A percentile compares a stretch with the other conserved stretches of the same genome.
Evolutionary conservation across 2,113 vertebrate species (phyloP).

Genomic region (Ciconia stormi): DNA sequence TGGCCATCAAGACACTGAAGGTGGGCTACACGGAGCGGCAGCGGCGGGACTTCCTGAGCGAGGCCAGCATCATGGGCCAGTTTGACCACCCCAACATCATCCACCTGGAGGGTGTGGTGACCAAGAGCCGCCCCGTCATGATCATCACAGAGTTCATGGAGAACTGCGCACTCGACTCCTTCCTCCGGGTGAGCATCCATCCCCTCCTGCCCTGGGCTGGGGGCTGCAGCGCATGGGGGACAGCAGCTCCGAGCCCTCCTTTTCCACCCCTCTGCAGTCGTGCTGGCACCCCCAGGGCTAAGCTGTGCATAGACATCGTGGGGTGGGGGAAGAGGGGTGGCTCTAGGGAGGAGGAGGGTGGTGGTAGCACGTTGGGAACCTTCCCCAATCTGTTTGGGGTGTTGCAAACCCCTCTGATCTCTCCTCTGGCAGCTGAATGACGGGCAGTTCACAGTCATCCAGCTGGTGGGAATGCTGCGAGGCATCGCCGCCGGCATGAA

Average conservation of each 20-base stretch:
- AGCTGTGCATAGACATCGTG: background rate
- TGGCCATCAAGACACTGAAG: slow-evolving; percentile 98
- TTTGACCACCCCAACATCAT: slow-evolving; percentile 99
- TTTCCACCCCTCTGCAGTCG: background rate
- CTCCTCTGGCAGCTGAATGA: slow-evolving; percentile 86
- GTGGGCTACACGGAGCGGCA: slow-evolving; percentile 96
- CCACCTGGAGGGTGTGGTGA: slow-evolving; percentile 95
- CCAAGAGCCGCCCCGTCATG: slow-evolving; percentile 97
- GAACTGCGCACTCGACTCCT: slow-evolving; percentile 95
- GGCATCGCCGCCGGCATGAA: slow-evolving; percentile 97
- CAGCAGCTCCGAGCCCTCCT: background rate
- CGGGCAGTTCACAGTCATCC: slow-evolving; percentile 96
- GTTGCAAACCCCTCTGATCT: background rate
- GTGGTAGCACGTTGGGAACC: background rate
- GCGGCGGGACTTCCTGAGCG: slow-evolving; percentile 93
- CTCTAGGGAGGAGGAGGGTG: background rate
- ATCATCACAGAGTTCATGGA: slow-evolving; percentile 99
- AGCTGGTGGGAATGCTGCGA: slow-evolving; percentile 94
- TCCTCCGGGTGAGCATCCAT: slow-evolving; percentile 86
- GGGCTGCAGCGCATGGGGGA: rapidly evolving
- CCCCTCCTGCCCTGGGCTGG: background rate
- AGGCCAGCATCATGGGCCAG: slow-evolving; percentile 99
- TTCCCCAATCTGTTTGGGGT: background rate
- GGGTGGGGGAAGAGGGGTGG: background rate
- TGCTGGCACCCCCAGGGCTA: background rate